Conservation (phyloP, 2,113 vertebrate species). For the Sisor rabdophorus region DNA sequence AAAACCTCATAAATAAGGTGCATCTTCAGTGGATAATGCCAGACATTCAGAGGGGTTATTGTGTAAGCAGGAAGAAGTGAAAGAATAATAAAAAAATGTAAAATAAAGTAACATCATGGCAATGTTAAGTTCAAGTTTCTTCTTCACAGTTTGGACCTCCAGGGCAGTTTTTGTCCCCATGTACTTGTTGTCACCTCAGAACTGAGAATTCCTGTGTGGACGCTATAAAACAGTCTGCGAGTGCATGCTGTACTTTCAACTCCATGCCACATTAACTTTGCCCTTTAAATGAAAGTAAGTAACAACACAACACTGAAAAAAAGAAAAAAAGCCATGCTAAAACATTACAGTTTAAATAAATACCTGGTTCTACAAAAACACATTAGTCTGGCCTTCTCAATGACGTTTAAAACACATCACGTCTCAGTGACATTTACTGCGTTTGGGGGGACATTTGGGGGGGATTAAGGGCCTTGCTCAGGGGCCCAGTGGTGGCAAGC, state of each 20-base stretch:
- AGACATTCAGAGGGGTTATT: conserved; percentile 16
- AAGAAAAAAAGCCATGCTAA: too few species aligned
- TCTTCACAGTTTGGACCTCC: background rate
- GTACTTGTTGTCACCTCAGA: background rate
- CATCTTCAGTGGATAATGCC: background rate
- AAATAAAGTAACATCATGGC: background rate
- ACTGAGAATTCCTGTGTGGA: background rate
- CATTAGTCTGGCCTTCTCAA: too few species aligned
- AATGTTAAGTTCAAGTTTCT: background rate
- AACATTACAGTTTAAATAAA: too few species aligned
- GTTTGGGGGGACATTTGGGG: too few species aligned
- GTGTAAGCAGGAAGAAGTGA: background rate
- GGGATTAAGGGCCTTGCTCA: too few species aligned
- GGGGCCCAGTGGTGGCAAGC: too few species aligned
- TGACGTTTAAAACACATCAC: too few species aligned
- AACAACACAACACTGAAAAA: too few species aligned
- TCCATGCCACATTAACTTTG: background rate
- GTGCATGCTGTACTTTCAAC: background rate
- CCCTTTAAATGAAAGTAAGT: background rate
- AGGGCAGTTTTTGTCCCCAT: background rate
- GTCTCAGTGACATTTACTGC: too few species aligned
- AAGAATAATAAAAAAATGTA: too few species aligned
- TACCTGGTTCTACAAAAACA: too few species aligned
- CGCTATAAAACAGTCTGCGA: background rate
- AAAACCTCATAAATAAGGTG: conserved; percentile 10